Base-by-base conservation (phyloP, 92 coral and sea anemone species). In the Phymanthus crucifer region DNA sequence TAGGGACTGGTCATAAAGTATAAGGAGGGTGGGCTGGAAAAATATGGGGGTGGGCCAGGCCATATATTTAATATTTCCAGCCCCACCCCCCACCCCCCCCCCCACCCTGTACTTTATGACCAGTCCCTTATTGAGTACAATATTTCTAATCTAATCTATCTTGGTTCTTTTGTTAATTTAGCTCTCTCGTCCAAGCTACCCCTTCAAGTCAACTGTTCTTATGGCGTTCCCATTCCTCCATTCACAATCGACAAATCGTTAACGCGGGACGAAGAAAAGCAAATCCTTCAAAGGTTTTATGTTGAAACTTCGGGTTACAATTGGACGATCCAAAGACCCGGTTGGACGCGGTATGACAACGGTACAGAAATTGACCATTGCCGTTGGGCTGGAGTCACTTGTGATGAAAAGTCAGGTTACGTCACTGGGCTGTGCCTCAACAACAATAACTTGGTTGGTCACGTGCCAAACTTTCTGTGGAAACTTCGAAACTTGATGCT, bases 331-430 rank as follows among this genome's bases (percentile, higher is more conserved):
- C 24, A 24, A 54, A 54, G 32, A 46, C 43, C 33, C 17, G 78
- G 78, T 18, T 74, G 78, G 78, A 27, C 43, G 3, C 58, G 43
- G 0, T 46, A 24, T 16, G 34, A 46, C 40, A 52, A 32, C 68
- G 68, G 35, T 13, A 61, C 68, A 24, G 68, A 61, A 29, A 69
- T 83, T 14, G 35, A 83, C 6, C 94, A 93, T 80, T 93, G 98
- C 84, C 6, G 56, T 64, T 93, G 94, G 98, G 76, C 72, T 33
- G 98, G 98, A 72, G 77, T 93, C n/a, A 85, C 85, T 47, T 93
- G 98, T 40, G 68, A 61, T 27, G 29, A 61, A 34, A 78, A 88
- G 16, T 65, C 50, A 9, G 85, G 86, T 40, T 84, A 91, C 83
- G 72, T 93, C 29, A 88, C 88, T 43, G 84, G 91, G 29, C 84